These are phyloP conservation scores for Pomacea maculata DNA, from an alignment of 1,140 invertebrate species.

Conservation along the genomic window DNA sequence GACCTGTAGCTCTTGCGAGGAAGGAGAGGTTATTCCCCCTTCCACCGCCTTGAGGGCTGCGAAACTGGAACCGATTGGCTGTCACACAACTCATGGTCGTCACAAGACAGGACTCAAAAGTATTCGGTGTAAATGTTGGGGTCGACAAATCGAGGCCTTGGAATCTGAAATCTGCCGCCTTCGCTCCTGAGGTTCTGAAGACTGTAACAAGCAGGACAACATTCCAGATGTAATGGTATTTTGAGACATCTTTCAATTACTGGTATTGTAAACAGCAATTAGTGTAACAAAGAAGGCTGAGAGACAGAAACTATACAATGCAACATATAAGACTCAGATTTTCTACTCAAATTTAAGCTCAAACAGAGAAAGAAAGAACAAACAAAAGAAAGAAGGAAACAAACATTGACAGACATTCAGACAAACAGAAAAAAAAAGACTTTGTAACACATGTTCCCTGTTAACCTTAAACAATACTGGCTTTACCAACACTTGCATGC, in stretches of 20 bases:
- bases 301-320: no score
- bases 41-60: no score
- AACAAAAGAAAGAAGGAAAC: neutral
- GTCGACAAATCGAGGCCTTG: conserved; percentile 43
- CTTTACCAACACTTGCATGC: neutral
- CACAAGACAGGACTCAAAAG: conserved; percentile 31
- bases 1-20: neutral
- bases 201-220: conserved; percentile 27
- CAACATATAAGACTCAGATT: no score
- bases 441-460: neutral
- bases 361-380: neutral
- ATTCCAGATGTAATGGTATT: no score
- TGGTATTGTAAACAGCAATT: no score
- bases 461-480: neutral
- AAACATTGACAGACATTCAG: neutral
- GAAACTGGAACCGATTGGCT: no score
- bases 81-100: neutral
- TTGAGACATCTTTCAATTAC: no score
- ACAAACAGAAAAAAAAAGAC: conserved; percentile 1
- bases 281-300: no score
- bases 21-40: neutral
- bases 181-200: conserved; percentile 26
- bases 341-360: neutral
- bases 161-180: conserved; percentile 39
- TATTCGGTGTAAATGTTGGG: conserved; percentile 47